Conservation (phyloP, 2,797 vertebrate species). For the Meda fulgida region DNA sequence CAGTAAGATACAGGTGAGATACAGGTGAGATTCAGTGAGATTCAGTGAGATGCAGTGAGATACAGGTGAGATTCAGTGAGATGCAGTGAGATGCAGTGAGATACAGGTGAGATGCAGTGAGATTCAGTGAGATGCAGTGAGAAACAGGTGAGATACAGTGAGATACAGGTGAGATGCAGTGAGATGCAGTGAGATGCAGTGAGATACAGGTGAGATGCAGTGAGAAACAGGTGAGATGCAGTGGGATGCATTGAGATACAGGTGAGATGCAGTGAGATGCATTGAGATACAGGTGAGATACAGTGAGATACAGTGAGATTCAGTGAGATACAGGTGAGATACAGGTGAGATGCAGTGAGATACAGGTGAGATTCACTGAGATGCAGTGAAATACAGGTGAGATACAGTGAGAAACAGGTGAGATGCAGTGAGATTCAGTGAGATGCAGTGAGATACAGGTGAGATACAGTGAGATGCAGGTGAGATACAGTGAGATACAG, state of each 20-base stretch:
- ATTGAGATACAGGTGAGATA: background rate
- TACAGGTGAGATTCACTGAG: too few species aligned
- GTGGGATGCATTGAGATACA: background rate
- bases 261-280: slow-evolving; percentile 69
- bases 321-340: background rate
- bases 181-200: background rate
- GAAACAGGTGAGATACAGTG: slow-evolving; percentile 61
- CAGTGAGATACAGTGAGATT: background rate
- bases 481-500: too few species aligned
- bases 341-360: slow-evolving; percentile 84
- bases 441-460: slow-evolving; percentile 64
- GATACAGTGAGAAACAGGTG: slow-evolving; percentile 12
- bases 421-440: background rate
- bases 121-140: background rate
- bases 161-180: background rate
- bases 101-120: too few species aligned
- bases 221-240: background rate
- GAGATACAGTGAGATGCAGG: slow-evolving; percentile 4
- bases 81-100: background rate
- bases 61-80: background rate
- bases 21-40: too few species aligned
- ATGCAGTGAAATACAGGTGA: slow-evolving; percentile 66
- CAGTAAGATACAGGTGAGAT: too few species aligned
- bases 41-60: background rate
- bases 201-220: too few species aligned